Evolutionary conservation across 2,888 invertebrate species (phyloP), one percentile per base, ranked within the genome.

Genomic region (Erebia aethiops): DNA sequence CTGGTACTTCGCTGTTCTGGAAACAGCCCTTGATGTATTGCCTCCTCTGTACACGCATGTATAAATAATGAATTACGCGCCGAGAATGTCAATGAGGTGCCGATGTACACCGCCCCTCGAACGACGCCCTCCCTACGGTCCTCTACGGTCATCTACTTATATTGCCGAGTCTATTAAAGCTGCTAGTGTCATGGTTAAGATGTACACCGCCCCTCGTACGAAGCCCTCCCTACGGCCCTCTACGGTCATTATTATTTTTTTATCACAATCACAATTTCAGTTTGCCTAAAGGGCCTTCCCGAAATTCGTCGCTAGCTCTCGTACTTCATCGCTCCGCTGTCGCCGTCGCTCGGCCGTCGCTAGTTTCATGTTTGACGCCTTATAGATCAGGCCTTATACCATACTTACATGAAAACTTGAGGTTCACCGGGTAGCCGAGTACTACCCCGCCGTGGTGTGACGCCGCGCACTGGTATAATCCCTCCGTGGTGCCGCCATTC

Each of bases 331-430:
- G n/a, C n/a, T n/a, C n/a, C n/a, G n/a, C n/a, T n/a, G n/a, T n/a
- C n/a, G n/a, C n/a, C n/a, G n/a, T n/a, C n/a, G n/a, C n/a, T n/a
- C n/a, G n/a, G n/a, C n/a, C n/a, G n/a, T n/a, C n/a, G n/a, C n/a
- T n/a, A n/a, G n/a, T n/a, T n/a, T n/a, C n/a, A n/a, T n/a, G n/a
- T n/a, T n/a, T n/a, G n/a, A n/a, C n/a, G n/a, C n/a, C n/a, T n/a
- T n/a, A n/a, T n/a, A n/a, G n/a, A n/a, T n/a, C n/a, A n/a, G 35
- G 7, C 7, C 35, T 35, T 35, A 7, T 5, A 7, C 5, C 5
- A 35, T 43, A 91, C 92, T 92, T 69, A 92, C 92, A 85, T 71
- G 90, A 87, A 81, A 87, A 89, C 76, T 85, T 87, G 69, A 92
- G 78, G 62, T 82, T 79, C 13, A 87, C 73, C 1, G 92, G 91